Evolutionary conservation across 1,140 invertebrate genomes (phyloP), one percentile per base, ranked within the genome.

Genomic region (Halyomorpha halys): DNA sequence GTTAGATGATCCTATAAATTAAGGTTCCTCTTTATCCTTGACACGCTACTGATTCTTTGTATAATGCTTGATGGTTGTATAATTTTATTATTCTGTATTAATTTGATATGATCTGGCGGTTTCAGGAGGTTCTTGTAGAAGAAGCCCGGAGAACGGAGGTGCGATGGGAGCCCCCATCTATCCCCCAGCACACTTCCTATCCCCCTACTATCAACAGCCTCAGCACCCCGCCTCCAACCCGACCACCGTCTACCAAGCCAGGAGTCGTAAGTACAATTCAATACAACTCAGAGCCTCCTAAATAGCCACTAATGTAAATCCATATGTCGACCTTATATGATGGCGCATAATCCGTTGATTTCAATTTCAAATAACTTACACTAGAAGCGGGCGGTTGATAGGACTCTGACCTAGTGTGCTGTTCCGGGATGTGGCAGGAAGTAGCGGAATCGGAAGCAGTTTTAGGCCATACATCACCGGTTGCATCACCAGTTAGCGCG

Each of bases 131-230:
- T 64, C 66, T n/a, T 70, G 68, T 63, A 59, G 69, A 53, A 65
- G 68, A 54, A 68, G 67, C 21, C 68, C 69, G 5, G 69, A 70
- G 54, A 64, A 53, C n/a, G 56, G 64, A 15, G 18, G 53, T 25
- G 63, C 54, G 25, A 21, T 44, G 61, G 18, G 49, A 19, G 30
- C 62, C 16, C 30, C 53, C 0, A 59, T 70, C 8, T 70, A 69
- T 67, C 62, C 70, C 1, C 45, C 66, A 30, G 62, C 68, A 44
- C 68, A 69, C 47, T 70, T 70, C 63, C 63, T 69, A 14, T 66
- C 68, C 14, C 70, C 67, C n/a, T 69, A 69, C 61, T 68, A 67
- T 62, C 67, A 63, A 27, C 66, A 65, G 34, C 51, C 62, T 8
- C 64, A 66, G n/a, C 62, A 30, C 47, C 53, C 53, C 23, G 53